Evolutionary conservation across 2,113 vertebrate genomes (phyloP), one percentile per base, ranked within the genome.

Genomic region (Osmerus mordax): DNA sequence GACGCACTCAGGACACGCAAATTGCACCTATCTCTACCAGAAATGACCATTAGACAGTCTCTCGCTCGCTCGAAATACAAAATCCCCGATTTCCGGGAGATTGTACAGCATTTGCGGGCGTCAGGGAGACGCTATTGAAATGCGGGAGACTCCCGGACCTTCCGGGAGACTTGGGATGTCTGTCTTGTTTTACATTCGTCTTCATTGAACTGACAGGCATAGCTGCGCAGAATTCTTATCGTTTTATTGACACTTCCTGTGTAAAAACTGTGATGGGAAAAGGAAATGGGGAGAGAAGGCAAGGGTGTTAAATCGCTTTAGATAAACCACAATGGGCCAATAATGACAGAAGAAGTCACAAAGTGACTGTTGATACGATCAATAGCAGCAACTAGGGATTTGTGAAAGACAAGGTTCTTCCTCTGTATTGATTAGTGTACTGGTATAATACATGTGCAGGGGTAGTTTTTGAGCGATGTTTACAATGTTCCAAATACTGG

Each of bases 191-290:
- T 60, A 70, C 65, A 72, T 67, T 81, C 2, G 28, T 80, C 68
- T 82, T 66, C 60, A 78, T 70, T 67, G 75, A 84, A 58, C 78
- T 82, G 74, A 84, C 80, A 86, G 75, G 69, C 66, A 78, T 73
- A 73, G 55, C 79, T 55, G 72, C 73, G 69, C 68, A 81, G 78
- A 81, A 74, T 60, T 78, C 76, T 75, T 32, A 41, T 67, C 67
- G 83, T 64, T 79, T 73, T 71, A 78, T 71, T 71, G 71, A 77
- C 72, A 76, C 66, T 66, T 62, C 76, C 65, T 23, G 65, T 23
- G 23, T 8, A 14, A 61, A 62, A 12, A 28, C 25, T 18, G 61
- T 63, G 25, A 55, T 15, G 4, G 32, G 62, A 15, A 15, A 15
- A 64, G 28, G 6, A 68, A 69, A 70, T 21, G 47, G 61, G 53